Base-by-base conservation (phyloP, 2,888 invertebrate species). In the Ormyrus nitidulus region DNA sequence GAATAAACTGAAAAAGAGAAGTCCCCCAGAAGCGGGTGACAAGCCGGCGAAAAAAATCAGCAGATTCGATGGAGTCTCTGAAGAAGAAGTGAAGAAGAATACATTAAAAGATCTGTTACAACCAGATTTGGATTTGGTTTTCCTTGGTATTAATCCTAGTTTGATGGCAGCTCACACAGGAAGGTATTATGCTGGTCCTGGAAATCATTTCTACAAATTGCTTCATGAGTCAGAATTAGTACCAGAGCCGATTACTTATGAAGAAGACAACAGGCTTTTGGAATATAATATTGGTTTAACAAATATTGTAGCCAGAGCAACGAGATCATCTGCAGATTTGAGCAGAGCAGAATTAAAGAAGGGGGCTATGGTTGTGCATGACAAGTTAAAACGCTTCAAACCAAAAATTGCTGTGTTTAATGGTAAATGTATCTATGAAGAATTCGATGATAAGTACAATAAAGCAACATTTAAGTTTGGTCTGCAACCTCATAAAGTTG, bases 131-230 rank as follows among this genome's bases (percentile, higher is more conserved):
- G 89, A 90, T 48, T 78, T 90, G 6, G 87, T 90, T 48, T 86
- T 90, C 64, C 84, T 90, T 54, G 90, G 90, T 19, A 90, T 90
- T 69, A 90, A 90, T 85, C 90, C 90, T 0, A 87, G 90, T 76
- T 76, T 90, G 13, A 89, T 86, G 85, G 87, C 90, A 8, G 90
- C 90, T 0, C 85, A 90, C 80, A 86, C 89, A 70, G 89, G 90
- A 34, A 85, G 89, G 80, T 90, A 90, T 83, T 90, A 90, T 65
- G 90, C 90, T 5, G 90, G 90, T 9, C 89, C 89, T 5, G 90
- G 90, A 10, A 90, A 90, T 85, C 90, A 90, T 81, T 90, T 90
- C 76, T 90, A 90, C 70, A 90, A 89, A 81, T 85, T 90, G n/a
- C 77, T 90, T 6, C 85, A 88, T 53, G 87, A 84, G 10, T 90